phyloP scores from a whole-genome alignment of 1,140 invertebrate genomes.

The Harpegnathos saltator region DNA sequence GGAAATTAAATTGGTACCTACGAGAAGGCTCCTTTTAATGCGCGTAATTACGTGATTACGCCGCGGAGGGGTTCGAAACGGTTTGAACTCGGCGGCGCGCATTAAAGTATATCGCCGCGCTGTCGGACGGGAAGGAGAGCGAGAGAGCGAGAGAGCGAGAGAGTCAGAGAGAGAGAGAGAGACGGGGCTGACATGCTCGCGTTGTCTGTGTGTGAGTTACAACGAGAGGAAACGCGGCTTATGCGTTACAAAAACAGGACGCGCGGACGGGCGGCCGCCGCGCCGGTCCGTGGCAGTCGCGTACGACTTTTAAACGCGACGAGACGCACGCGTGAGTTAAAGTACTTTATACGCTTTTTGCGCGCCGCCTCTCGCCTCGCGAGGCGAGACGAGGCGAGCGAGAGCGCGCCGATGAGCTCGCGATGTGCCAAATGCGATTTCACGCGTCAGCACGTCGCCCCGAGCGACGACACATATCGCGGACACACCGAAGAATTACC shows the following conservation, averaged over 20 bases:
- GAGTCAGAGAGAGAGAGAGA: conserved; percentile 14
- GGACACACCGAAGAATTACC: too few relatives aligned
- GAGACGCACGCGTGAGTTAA: not conserved
- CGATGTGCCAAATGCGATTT: too few relatives aligned
- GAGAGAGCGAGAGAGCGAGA: not conserved
- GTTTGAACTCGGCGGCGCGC: conserved; percentile 59
- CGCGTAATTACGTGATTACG: conserved; percentile 81
- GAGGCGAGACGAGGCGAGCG: too few relatives aligned
- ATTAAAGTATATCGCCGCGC: conserved; percentile 62
- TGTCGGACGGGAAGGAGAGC: conserved; percentile 27
- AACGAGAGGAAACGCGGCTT: conserved; percentile 51
- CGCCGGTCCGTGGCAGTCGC: conserved; percentile 7
- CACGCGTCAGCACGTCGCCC: too few relatives aligned
- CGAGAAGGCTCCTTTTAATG: conserved; percentile 76
- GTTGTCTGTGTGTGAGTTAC: conserved; percentile 41
- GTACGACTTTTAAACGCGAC: conserved; percentile 34
- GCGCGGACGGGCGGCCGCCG: too few relatives aligned
- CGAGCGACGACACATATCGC: too few relatives aligned
- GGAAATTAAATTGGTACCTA: conserved; percentile 82
- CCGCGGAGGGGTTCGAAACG: conserved; percentile 66
- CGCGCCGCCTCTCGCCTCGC: not conserved
- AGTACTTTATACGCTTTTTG: conserved; percentile 6
- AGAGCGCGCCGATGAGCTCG: not conserved
- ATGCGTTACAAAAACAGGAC: conserved; percentile 34
- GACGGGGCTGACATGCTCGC: not conserved